Conservation (phyloP, 2,113 vertebrate genomes). For the Perca flavescens region DNA sequence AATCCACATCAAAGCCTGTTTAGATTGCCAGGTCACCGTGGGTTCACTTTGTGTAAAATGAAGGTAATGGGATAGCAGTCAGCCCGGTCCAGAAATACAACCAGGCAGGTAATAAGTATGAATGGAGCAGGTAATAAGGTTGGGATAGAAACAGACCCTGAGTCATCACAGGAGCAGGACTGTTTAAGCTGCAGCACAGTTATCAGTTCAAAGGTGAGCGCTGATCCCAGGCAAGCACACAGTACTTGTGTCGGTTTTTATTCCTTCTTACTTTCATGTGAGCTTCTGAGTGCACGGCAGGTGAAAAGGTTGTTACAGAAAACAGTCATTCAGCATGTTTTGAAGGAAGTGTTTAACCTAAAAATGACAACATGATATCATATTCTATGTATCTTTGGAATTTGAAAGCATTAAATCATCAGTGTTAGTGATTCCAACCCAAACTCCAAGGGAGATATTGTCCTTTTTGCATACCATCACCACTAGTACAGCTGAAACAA, state of each 20-base stretch:
- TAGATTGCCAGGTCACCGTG: slow-evolving; percentile 75
- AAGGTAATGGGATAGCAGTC: slow-evolving; percentile 79
- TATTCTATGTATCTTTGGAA: neutral
- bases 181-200: slow-evolving; percentile 67
- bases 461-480: neutral
- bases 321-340: neutral
- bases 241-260: slow-evolving; percentile 31
- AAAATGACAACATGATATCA: neutral
- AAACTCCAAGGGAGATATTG: neutral
- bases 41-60: slow-evolving; percentile 75
- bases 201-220: slow-evolving; percentile 71
- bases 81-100: slow-evolving; percentile 63
- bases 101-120: slow-evolving; percentile 76
- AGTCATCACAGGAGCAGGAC: slow-evolving; percentile 65
- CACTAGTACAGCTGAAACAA: neutral
- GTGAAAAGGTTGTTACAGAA: slow-evolving; percentile 8
- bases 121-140: slow-evolving; percentile 77
- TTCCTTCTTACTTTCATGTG: slow-evolving; percentile 37
- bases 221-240: slow-evolving; percentile 59
- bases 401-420: neutral
- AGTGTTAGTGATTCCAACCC: neutral
- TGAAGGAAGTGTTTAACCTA: neutral
- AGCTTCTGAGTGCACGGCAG: slow-evolving; percentile 11
- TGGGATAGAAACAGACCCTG: slow-evolving; percentile 67
- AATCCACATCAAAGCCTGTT: slow-evolving; percentile 80